phyloP scores from a whole-genome alignment of 2,888 invertebrate species.

The Hypolimnas misippus region DNA sequence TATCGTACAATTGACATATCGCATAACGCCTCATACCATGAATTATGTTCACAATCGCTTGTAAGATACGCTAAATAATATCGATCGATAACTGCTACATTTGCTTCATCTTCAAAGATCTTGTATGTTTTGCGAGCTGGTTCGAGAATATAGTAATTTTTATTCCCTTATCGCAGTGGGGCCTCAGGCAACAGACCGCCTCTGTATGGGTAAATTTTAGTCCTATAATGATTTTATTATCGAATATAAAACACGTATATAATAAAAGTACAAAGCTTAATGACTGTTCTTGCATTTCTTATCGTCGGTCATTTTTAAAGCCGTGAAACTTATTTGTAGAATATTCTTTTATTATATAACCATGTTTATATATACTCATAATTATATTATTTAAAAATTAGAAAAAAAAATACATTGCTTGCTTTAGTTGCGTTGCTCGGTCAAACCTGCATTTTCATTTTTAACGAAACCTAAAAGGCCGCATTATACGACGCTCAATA shows the following conservation, averaged over 20 bases:
- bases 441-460: no score
- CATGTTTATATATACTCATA: not conserved
- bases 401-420: no score
- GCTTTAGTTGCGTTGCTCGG: no score
- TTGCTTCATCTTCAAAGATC: constrained; percentile 2
- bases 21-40: constrained; percentile 41
- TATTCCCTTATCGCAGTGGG: not conserved
- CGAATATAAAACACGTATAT: not conserved
- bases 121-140: not conserved
- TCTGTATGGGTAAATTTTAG: not conserved
- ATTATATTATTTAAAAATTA: no score
- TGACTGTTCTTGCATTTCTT: not conserved
- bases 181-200: not conserved
- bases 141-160: not conserved
- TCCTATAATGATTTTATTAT: not conserved
- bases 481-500: no score
- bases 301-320: no score
- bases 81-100: not conserved
- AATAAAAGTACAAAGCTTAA: not conserved
- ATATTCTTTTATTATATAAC: not conserved
- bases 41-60: not conserved
- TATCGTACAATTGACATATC: constrained; percentile 74
- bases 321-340: not conserved
- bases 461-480: no score
- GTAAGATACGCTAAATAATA: constrained; percentile 6